These are phyloP conservation scores for Masnerella sp. DNA, from an alignment of 2,888 invertebrate species.

Conservation along the genomic window DNA sequence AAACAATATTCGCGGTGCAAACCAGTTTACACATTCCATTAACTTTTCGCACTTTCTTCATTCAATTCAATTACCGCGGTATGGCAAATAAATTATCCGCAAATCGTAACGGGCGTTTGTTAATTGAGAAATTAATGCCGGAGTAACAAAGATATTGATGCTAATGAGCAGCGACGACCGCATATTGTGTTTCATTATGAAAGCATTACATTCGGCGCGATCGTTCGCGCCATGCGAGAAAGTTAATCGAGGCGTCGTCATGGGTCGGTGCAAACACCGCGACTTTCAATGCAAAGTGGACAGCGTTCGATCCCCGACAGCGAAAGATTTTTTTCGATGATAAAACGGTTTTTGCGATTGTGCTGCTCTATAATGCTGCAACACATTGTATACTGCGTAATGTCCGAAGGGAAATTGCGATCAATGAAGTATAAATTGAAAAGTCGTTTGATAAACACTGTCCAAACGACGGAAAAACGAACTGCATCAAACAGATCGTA, in stretches of 20 bases:
- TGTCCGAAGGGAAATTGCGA: constrained; percentile 26
- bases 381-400: constrained; percentile 13
- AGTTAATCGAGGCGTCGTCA: constrained; percentile 41
- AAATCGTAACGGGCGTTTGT: constrained; percentile 13
- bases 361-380: constrained; percentile 11
- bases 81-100: neutral
- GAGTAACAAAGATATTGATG: constrained; percentile 27
- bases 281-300: constrained; percentile 50
- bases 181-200: constrained; percentile 16
- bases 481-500: too few relatives aligned
- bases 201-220: neutral
- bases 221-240: constrained; percentile 21
- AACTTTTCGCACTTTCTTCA: constrained; percentile 11
- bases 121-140: constrained; percentile 31
- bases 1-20: constrained; percentile 37
- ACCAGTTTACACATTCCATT: constrained; percentile 7
- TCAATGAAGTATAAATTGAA: constrained; percentile 28
- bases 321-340: constrained; percentile 38
- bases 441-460: neutral
- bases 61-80: constrained; percentile 20
- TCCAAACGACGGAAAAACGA: too few relatives aligned
- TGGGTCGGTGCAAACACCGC: constrained; percentile 28
- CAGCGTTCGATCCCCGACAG: constrained; percentile 42
- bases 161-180: constrained; percentile 9
- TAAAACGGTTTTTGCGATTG: constrained; percentile 44